A percentile compares a stretch with the other conserved stretches of the same genome.
phyloP scores from a whole-genome alignment of 2,797 vertebrate genomes.

The Perodicticus potto region DNA sequence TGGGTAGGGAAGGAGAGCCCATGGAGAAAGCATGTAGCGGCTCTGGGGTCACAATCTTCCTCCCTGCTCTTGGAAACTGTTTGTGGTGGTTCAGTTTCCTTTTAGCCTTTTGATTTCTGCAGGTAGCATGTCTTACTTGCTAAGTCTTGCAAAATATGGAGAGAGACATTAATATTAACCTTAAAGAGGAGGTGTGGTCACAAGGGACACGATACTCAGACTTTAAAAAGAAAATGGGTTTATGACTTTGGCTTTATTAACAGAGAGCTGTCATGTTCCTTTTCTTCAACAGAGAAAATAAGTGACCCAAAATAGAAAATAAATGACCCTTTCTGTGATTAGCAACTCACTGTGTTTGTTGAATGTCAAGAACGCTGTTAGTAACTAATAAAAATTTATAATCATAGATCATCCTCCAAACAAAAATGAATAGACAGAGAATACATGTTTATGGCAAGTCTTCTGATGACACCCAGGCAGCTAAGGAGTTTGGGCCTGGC shows the following conservation, averaged over 20 bases:
- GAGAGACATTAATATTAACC: not conserved
- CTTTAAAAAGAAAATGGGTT: constrained; percentile 46
- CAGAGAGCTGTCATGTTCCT: constrained; percentile 67
- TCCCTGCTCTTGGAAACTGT: not conserved
- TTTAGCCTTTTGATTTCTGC: not conserved
- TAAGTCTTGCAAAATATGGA: constrained; percentile 20
- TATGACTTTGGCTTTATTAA: constrained; percentile 61
- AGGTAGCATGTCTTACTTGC: accelerated
- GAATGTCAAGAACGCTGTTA: constrained; percentile 64
- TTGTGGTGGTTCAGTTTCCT: constrained; percentile 47
- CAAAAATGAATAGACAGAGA: constrained; percentile 24
- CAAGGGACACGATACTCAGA: not conserved
- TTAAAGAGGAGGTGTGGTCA: constrained; percentile 5
- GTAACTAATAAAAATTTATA: constrained; percentile 64
- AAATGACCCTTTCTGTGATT: constrained; percentile 74
- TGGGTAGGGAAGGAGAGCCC: constrained; percentile 46
- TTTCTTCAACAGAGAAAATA: constrained; percentile 67
- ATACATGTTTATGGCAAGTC: not conserved
- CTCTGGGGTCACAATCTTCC: constrained; percentile 48
- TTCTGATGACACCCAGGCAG: constrained; percentile 20
- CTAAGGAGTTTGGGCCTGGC: not conserved
- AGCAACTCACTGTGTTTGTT: constrained; percentile 66
- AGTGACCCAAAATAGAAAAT: constrained; percentile 72
- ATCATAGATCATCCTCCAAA: constrained; percentile 45
- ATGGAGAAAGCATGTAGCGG: not conserved